phyloP scores from a whole-genome alignment of 2,797 vertebrate species.

The Macroramphosus scolopax region DNA sequence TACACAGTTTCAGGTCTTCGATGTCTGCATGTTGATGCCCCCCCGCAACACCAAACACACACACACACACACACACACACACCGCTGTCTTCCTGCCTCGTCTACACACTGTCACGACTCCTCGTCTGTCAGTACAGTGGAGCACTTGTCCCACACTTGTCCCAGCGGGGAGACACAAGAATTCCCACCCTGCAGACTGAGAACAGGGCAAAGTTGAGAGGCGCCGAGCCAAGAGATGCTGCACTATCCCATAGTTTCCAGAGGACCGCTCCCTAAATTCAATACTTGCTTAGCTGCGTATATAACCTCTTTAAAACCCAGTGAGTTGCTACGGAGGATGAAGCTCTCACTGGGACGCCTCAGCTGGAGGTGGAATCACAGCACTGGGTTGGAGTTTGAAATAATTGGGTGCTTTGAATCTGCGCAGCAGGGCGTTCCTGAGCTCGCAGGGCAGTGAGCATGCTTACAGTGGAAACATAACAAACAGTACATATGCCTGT shows the following conservation, averaged over 20 bases:
- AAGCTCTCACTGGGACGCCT: neutral
- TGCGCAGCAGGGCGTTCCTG: too few species aligned
- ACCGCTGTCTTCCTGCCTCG: too few species aligned
- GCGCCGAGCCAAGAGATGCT: conserved; percentile 37
- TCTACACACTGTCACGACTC: too few species aligned
- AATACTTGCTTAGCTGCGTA: conserved; percentile 32
- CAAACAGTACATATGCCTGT: conserved; percentile 2
- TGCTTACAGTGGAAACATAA: conserved; percentile 6
- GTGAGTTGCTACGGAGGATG: neutral
- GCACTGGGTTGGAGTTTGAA: conserved; percentile 4
- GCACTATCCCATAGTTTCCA: conserved; percentile 36
- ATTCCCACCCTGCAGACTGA: conserved; percentile 28
- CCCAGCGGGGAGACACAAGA: conserved; percentile 23
- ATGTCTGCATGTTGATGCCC: conserved; percentile 28
- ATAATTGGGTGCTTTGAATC: too few species aligned
- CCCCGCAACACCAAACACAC: too few species aligned
- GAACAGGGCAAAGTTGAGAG: conserved; percentile 6
- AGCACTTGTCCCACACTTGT: conserved; percentile 8
- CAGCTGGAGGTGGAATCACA: conserved; percentile 11
- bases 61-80: conserved; percentile 11
- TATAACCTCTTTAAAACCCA: neutral
- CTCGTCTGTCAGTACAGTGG: conserved; percentile 5
- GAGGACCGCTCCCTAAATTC: conserved; percentile 24
- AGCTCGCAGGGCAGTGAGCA: too few species aligned
- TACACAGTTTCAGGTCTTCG: conserved; percentile 34